These are phyloP conservation scores for Xenentodon cancila DNA, from an alignment of 2,797 vertebrate genomes.

Conservation along the genomic window DNA sequence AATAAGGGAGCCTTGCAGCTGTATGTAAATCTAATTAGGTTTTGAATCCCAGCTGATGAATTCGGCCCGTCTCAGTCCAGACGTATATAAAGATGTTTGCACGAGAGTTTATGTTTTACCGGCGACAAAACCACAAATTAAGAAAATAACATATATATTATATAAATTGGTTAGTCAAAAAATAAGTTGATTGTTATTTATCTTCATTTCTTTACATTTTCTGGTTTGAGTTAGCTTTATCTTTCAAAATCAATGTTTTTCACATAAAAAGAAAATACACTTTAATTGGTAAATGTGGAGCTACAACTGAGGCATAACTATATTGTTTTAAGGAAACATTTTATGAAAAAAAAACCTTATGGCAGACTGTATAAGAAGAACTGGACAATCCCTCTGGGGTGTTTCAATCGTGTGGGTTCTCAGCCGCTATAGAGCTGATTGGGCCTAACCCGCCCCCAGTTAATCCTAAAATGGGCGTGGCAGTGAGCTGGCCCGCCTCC, in stretches of 20 bases:
- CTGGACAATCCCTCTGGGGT: no score
- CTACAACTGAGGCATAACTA: constrained; percentile 10
- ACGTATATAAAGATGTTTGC: constrained; percentile 63
- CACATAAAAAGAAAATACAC: background rate
- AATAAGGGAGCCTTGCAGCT: constrained; percentile 57
- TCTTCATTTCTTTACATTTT: no score
- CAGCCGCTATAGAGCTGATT: no score
- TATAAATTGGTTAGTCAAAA: no score
- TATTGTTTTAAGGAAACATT: background rate
- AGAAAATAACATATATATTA: constrained; percentile 32
- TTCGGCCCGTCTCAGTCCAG: constrained; percentile 41
- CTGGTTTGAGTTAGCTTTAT: no score
- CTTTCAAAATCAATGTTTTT: no score
- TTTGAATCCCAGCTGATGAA: constrained; percentile 66
- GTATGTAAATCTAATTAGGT: constrained; percentile 78
- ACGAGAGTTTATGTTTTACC: constrained; percentile 46
- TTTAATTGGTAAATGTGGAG: background rate
- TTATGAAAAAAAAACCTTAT: background rate
- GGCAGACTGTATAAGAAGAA: no score
- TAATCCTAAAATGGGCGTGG: no score
- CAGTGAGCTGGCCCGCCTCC: no score
- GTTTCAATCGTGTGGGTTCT: no score
- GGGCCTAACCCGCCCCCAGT: no score
- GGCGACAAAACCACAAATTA: constrained; percentile 53
- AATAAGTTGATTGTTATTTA: no score